These are phyloP conservation scores for Anniella stebbinsi DNA, from an alignment of 2,797 vertebrate genomes.

Conservation along the genomic window DNA sequence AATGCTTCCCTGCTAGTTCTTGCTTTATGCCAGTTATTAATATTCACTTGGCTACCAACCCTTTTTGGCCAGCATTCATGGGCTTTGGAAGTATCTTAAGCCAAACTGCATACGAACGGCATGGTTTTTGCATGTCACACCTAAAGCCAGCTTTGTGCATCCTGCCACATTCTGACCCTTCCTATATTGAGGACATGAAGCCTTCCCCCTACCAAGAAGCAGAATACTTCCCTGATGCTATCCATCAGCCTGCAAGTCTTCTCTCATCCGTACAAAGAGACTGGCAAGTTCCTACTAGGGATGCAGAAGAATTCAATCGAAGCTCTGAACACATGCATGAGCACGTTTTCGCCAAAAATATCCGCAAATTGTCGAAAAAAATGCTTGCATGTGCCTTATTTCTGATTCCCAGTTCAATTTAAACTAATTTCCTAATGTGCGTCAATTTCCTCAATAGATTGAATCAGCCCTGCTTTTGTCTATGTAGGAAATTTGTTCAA, in stretches of 20 bases:
- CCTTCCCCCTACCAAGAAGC: neutral
- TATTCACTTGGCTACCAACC: conserved; percentile 33
- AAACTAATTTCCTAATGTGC: too few species aligned
- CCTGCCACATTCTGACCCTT: neutral
- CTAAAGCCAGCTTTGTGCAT: neutral
- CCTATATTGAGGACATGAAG: neutral
- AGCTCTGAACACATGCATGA: too few species aligned
- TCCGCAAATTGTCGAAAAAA: too few species aligned
- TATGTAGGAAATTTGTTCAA: too few species aligned
- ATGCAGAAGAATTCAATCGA: too few species aligned
- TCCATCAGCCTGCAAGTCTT: neutral
- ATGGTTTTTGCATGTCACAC: neutral
- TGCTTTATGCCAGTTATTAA: neutral
- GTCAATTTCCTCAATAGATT: too few species aligned
- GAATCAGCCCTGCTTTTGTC: too few species aligned
- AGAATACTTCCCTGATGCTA: neutral
- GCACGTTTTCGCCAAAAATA: too few species aligned
- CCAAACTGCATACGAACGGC: neutral
- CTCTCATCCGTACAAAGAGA: neutral
- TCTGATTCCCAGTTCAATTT: too few species aligned
- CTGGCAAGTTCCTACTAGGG: neutral
- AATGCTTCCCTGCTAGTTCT: conserved; percentile 34
- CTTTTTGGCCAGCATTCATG: conserved; percentile 27
- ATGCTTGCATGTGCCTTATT: too few species aligned
- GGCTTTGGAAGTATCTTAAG: conserved; percentile 43